Evolutionary conservation across 2,797 vertebrate genomes (phyloP).

Genomic region (Strix occidentalis): DNA sequence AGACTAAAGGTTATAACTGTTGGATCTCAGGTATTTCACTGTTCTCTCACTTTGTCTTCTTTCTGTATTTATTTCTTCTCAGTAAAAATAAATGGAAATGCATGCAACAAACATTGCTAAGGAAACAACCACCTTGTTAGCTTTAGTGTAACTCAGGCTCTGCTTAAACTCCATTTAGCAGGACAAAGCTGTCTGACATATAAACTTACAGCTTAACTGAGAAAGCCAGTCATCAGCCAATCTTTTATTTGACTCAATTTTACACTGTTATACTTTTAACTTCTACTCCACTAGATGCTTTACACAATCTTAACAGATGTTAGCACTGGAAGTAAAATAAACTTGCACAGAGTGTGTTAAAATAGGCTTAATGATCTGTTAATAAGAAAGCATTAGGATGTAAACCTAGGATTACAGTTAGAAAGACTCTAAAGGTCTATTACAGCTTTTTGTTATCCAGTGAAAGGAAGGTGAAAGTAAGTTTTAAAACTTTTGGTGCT

Average conservation of each 20-base stretch:
- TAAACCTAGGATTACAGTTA: not conserved
- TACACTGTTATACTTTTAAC: not conserved
- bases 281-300: not conserved
- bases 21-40: not conserved
- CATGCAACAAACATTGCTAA: not conserved
- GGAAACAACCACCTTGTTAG: not conserved
- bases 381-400: not conserved
- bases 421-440: not conserved
- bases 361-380: not conserved
- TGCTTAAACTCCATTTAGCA: not conserved
- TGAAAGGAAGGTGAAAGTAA: not conserved
- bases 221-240: not conserved
- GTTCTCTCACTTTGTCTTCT: not conserved
- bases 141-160: not conserved
- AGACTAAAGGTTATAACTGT: not conserved
- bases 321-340: not conserved
- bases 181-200: not conserved
- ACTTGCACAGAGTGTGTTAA: not conserved
- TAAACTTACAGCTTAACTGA: not conserved
- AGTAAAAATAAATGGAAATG: not conserved
- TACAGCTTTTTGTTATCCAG: not conserved
- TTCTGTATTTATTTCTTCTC: not conserved
- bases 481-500: not conserved
- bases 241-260: not conserved
- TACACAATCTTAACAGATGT: not conserved